phyloP scores from a whole-genome alignment of 2,113 vertebrate species.

The Bungarus multicinctus region DNA sequence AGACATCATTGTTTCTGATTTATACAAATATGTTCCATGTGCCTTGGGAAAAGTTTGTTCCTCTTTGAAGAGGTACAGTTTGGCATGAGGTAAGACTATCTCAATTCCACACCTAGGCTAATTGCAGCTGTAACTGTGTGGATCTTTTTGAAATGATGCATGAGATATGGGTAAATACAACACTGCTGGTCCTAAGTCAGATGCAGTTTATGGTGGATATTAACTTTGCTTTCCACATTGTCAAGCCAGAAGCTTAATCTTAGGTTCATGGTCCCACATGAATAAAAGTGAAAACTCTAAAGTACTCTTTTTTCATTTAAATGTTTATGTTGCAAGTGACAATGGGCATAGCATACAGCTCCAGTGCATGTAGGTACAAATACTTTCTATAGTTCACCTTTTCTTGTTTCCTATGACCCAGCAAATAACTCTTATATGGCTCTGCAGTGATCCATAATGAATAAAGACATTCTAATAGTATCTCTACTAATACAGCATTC shows the following conservation, averaged over 20 bases:
- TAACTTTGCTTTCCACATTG: background rate
- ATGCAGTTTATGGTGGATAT: background rate
- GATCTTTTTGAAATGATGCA: background rate
- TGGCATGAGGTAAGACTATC: conserved; percentile 13
- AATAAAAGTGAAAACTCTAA: background rate
- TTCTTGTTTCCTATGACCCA: background rate
- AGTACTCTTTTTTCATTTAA: background rate
- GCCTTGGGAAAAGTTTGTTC: background rate
- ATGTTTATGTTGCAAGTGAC: background rate
- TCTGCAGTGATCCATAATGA: background rate
- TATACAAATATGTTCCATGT: conserved; percentile 12
- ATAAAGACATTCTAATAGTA: background rate
- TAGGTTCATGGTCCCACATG: background rate
- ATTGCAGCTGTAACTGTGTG: conserved; percentile 4
- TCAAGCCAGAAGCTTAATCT: background rate
- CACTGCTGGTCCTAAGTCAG: background rate
- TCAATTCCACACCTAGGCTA: conserved; percentile 13
- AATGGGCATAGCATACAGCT: background rate
- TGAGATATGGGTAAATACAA: background rate
- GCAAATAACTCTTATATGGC: background rate
- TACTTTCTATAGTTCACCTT: background rate
- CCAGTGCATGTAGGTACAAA: background rate
- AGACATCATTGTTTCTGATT: conserved; percentile 13
- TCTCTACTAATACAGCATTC: background rate
- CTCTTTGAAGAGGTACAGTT: conserved; percentile 16